phyloP scores from a whole-genome alignment of 53 echinoderm and acorn worm species.

The Zoroaster sp. region DNA sequence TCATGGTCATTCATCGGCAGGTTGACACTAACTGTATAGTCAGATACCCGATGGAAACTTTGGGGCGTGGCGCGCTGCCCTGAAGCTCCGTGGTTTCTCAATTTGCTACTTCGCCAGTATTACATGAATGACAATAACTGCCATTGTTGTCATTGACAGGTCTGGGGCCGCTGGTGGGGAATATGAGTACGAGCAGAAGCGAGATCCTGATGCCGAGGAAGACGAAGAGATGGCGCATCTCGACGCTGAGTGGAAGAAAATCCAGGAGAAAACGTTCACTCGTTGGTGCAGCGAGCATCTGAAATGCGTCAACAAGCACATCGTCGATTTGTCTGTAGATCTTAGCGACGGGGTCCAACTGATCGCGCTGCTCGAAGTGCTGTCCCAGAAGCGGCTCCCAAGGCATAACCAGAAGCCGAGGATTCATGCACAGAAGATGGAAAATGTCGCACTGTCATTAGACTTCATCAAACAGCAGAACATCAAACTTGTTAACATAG shows the following conservation, averaged over 20 bases:
- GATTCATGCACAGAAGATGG: slow-evolving; percentile 93
- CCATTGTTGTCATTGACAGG: slow-evolving; percentile 70
- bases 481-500: slow-evolving; percentile 98
- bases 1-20: too few relatives aligned
- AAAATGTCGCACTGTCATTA: slow-evolving; percentile 94
- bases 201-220: slow-evolving; percentile 80
- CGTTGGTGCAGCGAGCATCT: slow-evolving; percentile 99
- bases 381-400: slow-evolving; percentile 83
- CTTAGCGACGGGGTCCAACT: slow-evolving; percentile 90
- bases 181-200: slow-evolving; percentile 81
- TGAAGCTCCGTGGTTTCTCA: background rate
- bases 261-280: slow-evolving; percentile 99
- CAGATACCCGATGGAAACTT: too few relatives aligned
- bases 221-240: slow-evolving; percentile 96
- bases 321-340: slow-evolving; percentile 76
- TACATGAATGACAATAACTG: slow-evolving; percentile 31
- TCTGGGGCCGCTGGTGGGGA: slow-evolving; percentile 59
- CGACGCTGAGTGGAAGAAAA: slow-evolving; percentile 99
- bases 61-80: slow-evolving; percentile 43
- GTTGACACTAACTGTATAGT: too few relatives aligned
- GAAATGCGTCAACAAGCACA: slow-evolving; percentile 89
- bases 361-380: slow-evolving; percentile 88
- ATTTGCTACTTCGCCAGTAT: background rate
- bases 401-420: slow-evolving; percentile 93
- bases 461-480: slow-evolving; percentile 87